Evolutionary conservation across 2,113 vertebrate species (phyloP).

Genomic region (Ictidomys tridecemlineatus): DNA sequence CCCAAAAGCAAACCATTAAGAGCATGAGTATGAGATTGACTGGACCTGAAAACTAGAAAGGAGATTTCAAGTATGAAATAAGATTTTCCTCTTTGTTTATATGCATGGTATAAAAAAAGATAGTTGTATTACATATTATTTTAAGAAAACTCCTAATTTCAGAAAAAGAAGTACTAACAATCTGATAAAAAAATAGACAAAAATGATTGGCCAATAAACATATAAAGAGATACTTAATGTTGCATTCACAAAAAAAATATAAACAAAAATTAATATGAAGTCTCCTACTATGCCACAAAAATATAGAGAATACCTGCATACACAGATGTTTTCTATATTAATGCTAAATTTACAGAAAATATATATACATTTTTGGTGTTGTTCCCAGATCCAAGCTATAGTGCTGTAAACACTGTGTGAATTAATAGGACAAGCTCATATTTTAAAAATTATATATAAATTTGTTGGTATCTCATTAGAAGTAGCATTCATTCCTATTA

Average conservation of each 20-base stretch:
- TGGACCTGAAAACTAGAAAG: neutral
- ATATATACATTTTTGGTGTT: neutral
- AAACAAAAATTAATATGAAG: neutral
- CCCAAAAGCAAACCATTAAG: neutral
- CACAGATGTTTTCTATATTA: neutral
- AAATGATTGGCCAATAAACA: neutral
- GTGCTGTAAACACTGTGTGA: neutral
- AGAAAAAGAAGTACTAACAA: neutral
- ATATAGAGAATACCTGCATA: neutral
- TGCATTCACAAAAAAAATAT: neutral
- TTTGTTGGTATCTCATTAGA: constrained; percentile 42
- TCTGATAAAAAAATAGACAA: neutral
- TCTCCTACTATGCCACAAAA: neutral
- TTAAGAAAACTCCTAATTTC: no score
- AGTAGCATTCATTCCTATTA: neutral
- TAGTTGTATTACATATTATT: no score
- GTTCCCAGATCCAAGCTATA: neutral
- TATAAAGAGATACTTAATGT: neutral
- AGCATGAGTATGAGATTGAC: neutral
- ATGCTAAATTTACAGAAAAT: neutral
- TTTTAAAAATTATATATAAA: neutral
- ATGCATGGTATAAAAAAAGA: no score
- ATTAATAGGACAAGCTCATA: neutral
- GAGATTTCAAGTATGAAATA: no score
- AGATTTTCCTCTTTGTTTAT: no score